Percentiles rank a stretch among this genome's conserved stretches.
Conservation (phyloP, 2,888 invertebrate species). For the Alviniconcha strummeri region DNA sequence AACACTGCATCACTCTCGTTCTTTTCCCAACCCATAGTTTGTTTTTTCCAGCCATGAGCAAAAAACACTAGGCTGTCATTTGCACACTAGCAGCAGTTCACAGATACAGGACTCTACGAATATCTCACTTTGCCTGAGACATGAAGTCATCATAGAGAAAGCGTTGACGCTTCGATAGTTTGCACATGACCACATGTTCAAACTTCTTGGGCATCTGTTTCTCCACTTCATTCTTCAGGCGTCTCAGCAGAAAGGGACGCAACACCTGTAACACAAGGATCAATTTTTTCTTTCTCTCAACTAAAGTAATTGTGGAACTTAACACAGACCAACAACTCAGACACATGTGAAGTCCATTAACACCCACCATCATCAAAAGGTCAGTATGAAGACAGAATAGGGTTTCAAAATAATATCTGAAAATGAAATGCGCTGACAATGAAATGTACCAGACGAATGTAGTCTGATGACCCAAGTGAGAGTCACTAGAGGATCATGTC, state of each 20-base stretch:
- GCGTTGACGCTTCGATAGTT: constrained; percentile 93
- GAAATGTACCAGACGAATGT: too few species aligned
- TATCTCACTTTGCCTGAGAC: constrained; percentile 87
- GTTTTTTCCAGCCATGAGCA: too few species aligned
- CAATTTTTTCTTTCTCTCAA: not conserved
- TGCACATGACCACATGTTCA: constrained; percentile 73
- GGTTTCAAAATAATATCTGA: too few species aligned
- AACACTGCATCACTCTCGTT: too few species aligned
- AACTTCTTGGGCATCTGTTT: constrained; percentile 96
- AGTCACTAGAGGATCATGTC: constrained; percentile 32
- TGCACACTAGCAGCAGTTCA: too few species aligned
- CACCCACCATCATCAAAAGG: too few species aligned
- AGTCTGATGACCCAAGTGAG: not conserved
- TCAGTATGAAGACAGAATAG: too few species aligned
- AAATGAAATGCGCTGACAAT: too few species aligned
- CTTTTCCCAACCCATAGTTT: too few species aligned
- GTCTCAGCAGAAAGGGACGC: constrained; percentile 94
- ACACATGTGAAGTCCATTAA: not conserved
- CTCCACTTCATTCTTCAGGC: constrained; percentile 99
- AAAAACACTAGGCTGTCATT: too few species aligned
- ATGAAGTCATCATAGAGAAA: constrained; percentile 99
- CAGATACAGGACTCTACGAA: too few species aligned
- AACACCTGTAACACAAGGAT: constrained; percentile 79
- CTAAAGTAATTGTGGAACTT: not conserved
- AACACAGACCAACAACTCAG: not conserved